phyloP scores from a whole-genome alignment of 2,797 vertebrate species.

The Premnoplex brunnescens region DNA sequence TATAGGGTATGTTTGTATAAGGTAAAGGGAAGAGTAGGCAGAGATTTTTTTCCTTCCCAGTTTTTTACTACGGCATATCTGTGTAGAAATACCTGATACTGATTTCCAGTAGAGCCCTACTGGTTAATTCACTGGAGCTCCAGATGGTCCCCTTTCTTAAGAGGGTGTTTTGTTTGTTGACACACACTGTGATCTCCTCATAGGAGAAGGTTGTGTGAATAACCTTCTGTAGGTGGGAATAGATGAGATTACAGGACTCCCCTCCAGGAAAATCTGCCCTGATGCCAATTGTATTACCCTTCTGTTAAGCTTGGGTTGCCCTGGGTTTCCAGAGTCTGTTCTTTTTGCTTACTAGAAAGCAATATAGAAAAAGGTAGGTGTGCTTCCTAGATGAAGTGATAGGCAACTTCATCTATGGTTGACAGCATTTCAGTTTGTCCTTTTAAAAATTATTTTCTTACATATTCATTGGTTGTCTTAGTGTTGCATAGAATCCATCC shows the following conservation, averaged over 20 bases:
- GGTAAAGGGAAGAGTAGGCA: neutral
- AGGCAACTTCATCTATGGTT: neutral
- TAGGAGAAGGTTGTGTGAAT: neutral
- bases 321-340: neutral
- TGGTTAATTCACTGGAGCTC: neutral
- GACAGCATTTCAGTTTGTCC: neutral
- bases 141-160: neutral
- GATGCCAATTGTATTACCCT: neutral
- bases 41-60: neutral
- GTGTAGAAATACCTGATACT: neutral
- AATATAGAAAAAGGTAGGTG: neutral
- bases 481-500: neutral
- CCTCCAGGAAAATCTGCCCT: neutral
- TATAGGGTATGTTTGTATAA: neutral
- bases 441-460: neutral
- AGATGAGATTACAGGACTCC: neutral
- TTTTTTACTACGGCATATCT: neutral
- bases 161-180: neutral
- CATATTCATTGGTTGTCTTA: neutral
- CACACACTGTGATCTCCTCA: neutral
- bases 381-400: neutral
- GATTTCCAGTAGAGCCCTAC: accelerated
- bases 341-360: neutral
- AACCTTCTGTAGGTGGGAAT: neutral
- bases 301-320: neutral